Evolutionary conservation across 2,797 vertebrate species (phyloP).

Genomic region (Sparus aurata): DNA sequence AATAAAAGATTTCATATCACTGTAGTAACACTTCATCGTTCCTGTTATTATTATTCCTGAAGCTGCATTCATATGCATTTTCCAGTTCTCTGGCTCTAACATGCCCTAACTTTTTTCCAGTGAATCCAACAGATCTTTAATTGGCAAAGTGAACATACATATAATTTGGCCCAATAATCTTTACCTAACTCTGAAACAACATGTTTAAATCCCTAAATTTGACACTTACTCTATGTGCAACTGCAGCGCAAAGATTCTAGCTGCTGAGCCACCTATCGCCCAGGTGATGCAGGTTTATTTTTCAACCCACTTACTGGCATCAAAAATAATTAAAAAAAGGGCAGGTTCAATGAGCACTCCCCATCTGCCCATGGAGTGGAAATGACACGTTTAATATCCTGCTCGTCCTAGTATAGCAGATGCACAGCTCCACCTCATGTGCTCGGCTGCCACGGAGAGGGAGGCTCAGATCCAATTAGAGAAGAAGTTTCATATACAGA

Average conservation of each 20-base stretch:
- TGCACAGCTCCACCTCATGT: conserved; percentile 40
- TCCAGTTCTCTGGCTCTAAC: background rate
- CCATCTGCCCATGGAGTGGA: conserved; percentile 48
- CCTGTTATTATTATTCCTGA: background rate
- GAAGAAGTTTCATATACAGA: conserved; percentile 38
- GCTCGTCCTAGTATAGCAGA: conserved; percentile 48
- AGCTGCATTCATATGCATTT: background rate
- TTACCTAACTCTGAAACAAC: conserved; percentile 10
- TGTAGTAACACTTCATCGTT: background rate
- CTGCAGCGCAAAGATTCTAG: background rate
- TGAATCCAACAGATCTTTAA: background rate
- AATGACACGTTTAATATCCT: conserved; percentile 57
- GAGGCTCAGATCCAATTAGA: conserved; percentile 36
- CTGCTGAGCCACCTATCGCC: conserved; percentile 22
- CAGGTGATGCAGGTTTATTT: conserved; percentile 44
- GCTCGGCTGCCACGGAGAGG: conserved; percentile 20
- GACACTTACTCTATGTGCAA: background rate
- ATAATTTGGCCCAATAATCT: background rate
- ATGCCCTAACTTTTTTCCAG: background rate
- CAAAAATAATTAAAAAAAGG: conserved; percentile 46
- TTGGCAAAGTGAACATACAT: background rate
- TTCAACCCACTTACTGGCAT: conserved; percentile 54
- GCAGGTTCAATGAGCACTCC: conserved; percentile 36
- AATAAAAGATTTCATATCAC: background rate
- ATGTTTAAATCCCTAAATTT: conserved; percentile 16